Conservation (phyloP, 2,888 invertebrate genomes). For the Agonopterix alstromeriana region DNA sequence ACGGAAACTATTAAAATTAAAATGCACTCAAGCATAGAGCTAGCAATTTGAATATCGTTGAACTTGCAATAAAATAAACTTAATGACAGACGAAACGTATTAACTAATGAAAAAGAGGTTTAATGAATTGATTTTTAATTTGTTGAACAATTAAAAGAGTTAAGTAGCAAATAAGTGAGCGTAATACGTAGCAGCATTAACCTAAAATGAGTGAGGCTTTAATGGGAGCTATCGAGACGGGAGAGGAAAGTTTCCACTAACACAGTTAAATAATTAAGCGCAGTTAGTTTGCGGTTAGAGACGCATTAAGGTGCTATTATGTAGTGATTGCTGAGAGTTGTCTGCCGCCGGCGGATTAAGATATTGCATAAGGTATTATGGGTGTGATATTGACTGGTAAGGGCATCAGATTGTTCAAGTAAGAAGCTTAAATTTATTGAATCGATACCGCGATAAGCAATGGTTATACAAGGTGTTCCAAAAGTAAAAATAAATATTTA, state of each 20-base stretch:
- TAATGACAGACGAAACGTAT: slow-evolving; percentile 3
- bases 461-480: too few relatives aligned
- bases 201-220: slow-evolving; percentile 52
- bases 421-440: too few relatives aligned
- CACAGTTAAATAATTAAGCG: slow-evolving; percentile 58
- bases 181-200: slow-evolving; percentile 42
- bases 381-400: slow-evolving; percentile 2
- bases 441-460: too few relatives aligned
- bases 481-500: too few relatives aligned
- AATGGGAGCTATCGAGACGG: slow-evolving; percentile 37
- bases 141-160: slow-evolving; percentile 21
- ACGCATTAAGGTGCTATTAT: slow-evolving; percentile 45
- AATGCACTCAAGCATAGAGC: background rate
- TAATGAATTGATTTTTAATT: slow-evolving; percentile 21
- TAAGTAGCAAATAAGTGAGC: slow-evolving; percentile 32
- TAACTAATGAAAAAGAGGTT: slow-evolving; percentile 2
- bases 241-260: slow-evolving; percentile 47
- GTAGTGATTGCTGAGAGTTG: slow-evolving; percentile 19
- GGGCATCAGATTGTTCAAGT: too few relatives aligned
- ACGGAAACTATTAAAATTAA: slow-evolving; percentile 1
- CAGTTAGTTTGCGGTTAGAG: slow-evolving; percentile 48
- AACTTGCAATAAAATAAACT: slow-evolving; percentile 7
- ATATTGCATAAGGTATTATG: slow-evolving; percentile 20
- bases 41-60: background rate
- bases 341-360: slow-evolving; percentile 18